phyloP scores from a whole-genome alignment of 1,140 invertebrate species.

The Scaptodrosophila lebanonensis region DNA sequence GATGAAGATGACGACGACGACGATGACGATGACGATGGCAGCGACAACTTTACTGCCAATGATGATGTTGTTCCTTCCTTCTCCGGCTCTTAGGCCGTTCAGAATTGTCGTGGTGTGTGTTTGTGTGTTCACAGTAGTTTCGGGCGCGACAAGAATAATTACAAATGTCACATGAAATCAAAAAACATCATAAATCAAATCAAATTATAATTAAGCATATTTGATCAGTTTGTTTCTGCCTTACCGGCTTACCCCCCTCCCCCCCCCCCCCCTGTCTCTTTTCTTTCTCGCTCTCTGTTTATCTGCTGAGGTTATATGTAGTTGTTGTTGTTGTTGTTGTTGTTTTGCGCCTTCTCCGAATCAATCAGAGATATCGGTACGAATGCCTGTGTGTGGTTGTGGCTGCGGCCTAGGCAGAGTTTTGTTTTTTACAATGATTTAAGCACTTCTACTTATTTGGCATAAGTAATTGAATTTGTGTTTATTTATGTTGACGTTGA shows the following conservation, averaged over 20 bases:
- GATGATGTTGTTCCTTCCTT: too few relatives aligned
- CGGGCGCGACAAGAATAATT: slow-evolving; percentile 76
- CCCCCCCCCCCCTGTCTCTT: slow-evolving; percentile 16
- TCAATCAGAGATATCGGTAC: slow-evolving; percentile 34
- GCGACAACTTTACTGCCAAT: slow-evolving; percentile 4
- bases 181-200: slow-evolving; percentile 76
- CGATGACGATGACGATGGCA: slow-evolving; percentile 26
- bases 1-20: slow-evolving; percentile 16
- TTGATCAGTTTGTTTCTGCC: slow-evolving; percentile 70
- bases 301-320: slow-evolving; percentile 51
- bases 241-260: too few relatives aligned
- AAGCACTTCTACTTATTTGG: slow-evolving; percentile 73
- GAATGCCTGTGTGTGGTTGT: slow-evolving; percentile 27
- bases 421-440: slow-evolving; percentile 50
- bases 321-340: slow-evolving; percentile 17
- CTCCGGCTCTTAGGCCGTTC: too few relatives aligned
- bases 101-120: too few relatives aligned
- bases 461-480: slow-evolving; percentile 72
- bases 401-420: slow-evolving; percentile 44
- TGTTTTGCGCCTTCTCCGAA: slow-evolving; percentile 6
- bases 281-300: slow-evolving; percentile 2
- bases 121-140: slow-evolving; percentile 26
- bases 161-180: slow-evolving; percentile 76
- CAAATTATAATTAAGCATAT: slow-evolving; percentile 76
- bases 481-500: slow-evolving; percentile 59